Conservation (phyloP, 2,113 vertebrate species). For the Python bivittatus region DNA sequence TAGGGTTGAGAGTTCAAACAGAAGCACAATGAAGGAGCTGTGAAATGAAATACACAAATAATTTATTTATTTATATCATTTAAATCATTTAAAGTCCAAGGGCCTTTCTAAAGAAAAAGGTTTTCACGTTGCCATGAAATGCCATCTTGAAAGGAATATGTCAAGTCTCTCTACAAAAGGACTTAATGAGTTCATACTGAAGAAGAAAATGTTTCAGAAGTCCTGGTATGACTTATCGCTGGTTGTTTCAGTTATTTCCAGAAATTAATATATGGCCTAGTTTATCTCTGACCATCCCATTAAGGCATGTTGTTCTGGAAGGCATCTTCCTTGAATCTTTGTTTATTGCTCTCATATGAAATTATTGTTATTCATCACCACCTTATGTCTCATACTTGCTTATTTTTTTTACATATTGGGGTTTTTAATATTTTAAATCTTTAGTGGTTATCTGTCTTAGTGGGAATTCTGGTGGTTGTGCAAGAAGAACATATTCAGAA, state of each 20-base stretch:
- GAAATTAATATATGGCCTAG: neutral
- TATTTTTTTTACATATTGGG: neutral
- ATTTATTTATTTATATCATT: too few species aligned
- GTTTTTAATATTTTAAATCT: neutral
- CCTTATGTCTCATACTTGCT: neutral
- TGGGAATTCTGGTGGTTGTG: neutral
- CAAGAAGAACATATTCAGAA: neutral
- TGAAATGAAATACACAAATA: neutral
- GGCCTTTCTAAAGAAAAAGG: neutral
- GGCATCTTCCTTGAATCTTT: neutral
- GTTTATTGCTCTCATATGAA: neutral
- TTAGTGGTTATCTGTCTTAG: neutral
- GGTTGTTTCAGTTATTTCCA: neutral
- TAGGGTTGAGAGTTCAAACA: neutral
- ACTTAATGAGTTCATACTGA: neutral
- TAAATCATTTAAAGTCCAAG: too few species aligned
- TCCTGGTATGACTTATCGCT: neutral
- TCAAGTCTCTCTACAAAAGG: neutral
- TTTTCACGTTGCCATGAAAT: neutral
- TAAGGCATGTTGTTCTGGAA: neutral
- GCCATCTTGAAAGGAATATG: neutral
- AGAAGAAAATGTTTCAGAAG: neutral
- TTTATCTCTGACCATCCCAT: neutral
- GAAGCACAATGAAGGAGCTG: conserved; percentile 6
- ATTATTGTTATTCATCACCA: neutral